phyloP scores from a whole-genome alignment of 2,888 invertebrate species.

The Cephonodes hylas region DNA sequence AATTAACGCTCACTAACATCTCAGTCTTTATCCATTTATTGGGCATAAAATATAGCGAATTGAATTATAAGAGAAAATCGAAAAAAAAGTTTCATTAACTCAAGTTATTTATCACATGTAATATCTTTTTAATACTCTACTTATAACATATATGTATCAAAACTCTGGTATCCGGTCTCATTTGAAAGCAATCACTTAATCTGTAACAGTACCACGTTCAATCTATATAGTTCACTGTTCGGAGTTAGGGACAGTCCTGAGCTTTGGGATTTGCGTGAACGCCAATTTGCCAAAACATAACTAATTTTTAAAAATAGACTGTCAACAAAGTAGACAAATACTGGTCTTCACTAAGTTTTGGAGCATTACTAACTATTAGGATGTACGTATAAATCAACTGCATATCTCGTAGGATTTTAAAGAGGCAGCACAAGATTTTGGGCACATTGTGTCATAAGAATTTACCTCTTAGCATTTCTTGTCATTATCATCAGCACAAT shows the following conservation, averaged over 20 bases:
- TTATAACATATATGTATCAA: too few species aligned
- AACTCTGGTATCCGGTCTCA: background rate
- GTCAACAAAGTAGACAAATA: slow-evolving; percentile 8
- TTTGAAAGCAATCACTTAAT: slow-evolving; percentile 14
- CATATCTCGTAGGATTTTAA: background rate
- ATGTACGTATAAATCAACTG: background rate
- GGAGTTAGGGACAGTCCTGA: slow-evolving; percentile 29
- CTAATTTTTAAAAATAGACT: slow-evolving; percentile 9
- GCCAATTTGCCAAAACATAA: slow-evolving; percentile 25
- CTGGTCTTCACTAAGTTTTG: slow-evolving; percentile 8
- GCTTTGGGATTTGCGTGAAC: slow-evolving; percentile 42
- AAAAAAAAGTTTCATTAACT: too few species aligned
- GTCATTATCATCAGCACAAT: too few species aligned
- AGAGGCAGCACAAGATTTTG: too few species aligned
- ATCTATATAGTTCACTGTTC: slow-evolving; percentile 23
- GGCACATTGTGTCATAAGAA: too few species aligned
- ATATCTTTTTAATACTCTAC: too few species aligned
- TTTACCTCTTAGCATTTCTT: too few species aligned
- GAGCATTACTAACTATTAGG: background rate
- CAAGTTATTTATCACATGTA: too few species aligned
- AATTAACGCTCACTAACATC: too few species aligned
- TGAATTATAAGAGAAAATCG: too few species aligned
- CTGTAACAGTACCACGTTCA: slow-evolving; percentile 20
- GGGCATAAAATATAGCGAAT: too few species aligned
- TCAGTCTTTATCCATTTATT: too few species aligned